Conservation (phyloP, 2,797 vertebrate species). For the Australoheros facetus region DNA sequence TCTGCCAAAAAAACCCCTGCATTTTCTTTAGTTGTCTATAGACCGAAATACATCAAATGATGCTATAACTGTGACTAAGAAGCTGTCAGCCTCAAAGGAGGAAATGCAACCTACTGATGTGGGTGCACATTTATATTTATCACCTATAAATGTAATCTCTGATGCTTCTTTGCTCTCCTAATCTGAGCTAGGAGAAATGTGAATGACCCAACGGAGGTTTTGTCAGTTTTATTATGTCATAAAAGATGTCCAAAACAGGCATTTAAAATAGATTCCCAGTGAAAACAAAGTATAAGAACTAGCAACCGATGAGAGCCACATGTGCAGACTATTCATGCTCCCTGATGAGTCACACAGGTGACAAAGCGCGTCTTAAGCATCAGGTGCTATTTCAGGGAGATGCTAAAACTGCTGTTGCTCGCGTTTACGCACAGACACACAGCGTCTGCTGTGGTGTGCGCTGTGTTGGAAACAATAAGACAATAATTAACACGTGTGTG, state of each 20-base stretch:
- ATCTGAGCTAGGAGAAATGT: constrained; percentile 8
- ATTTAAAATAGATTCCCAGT: constrained; percentile 3
- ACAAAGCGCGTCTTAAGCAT: neutral
- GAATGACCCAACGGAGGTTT: constrained; percentile 24
- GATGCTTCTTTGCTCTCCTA: constrained; percentile 20
- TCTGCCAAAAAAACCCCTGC: neutral
- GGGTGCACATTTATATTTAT: constrained; percentile 49
- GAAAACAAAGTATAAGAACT: neutral
- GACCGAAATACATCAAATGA: constrained; percentile 8
- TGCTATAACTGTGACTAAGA: constrained; percentile 38
- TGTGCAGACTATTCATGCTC: neutral
- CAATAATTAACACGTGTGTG: constrained; percentile 6
- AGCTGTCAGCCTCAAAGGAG: constrained; percentile 15
- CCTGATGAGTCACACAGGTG: constrained; percentile 54
- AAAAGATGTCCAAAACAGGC: neutral
- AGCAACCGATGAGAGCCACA: neutral
- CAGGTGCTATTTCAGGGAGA: constrained; percentile 38
- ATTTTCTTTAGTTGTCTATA: neutral
- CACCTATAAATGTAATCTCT: constrained; percentile 32
- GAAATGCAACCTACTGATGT: constrained; percentile 43
- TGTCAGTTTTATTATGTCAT: neutral
- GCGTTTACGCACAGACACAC: neutral
- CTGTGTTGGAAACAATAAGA: constrained; percentile 5
- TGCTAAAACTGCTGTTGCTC: constrained; percentile 8
- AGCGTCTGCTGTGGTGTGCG: neutral